Percentiles rank a stretch among this genome's conserved stretches.
Conservation (phyloP, 2,113 vertebrate species). For the Pachyramphus minor region DNA sequence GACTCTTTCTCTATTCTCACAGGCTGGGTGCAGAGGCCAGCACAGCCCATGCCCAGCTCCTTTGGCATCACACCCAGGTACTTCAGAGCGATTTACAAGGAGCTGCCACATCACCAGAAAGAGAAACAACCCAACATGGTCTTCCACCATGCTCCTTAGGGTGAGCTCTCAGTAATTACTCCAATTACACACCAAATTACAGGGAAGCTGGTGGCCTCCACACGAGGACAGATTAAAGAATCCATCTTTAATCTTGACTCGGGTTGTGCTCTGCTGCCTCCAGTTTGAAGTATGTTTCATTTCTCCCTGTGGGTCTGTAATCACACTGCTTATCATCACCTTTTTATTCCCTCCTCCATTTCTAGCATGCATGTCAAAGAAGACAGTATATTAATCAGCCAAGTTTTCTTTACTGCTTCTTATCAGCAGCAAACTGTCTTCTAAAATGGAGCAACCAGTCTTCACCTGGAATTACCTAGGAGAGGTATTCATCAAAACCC, state of each 20-base stretch:
- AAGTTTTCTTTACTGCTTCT: not conserved
- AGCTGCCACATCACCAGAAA: not conserved
- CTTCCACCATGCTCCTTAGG: not conserved
- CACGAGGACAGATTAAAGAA: not conserved
- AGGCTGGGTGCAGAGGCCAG: not conserved
- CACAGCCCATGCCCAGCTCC: not conserved
- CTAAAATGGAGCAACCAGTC: not conserved
- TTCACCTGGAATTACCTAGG: not conserved
- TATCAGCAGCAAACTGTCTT: constrained; percentile 6
- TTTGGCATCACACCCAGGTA: not conserved
- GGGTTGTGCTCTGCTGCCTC: not conserved
- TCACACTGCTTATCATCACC: not conserved
- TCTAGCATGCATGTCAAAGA: not conserved
- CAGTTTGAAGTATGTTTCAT: not conserved
- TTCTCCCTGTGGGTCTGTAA: not conserved
- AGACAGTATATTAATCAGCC: not conserved
- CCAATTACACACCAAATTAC: not conserved
- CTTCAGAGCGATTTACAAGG: not conserved
- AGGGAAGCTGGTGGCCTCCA: not conserved
- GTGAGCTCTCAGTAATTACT: not conserved
- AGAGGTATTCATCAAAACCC: not conserved
- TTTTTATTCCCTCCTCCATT: not conserved
- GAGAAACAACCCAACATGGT: not conserved
- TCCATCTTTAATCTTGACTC: not conserved
- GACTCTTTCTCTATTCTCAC: not conserved